Conservation (phyloP, 2,113 vertebrate genomes). For the Circaetus cinerascens region DNA sequence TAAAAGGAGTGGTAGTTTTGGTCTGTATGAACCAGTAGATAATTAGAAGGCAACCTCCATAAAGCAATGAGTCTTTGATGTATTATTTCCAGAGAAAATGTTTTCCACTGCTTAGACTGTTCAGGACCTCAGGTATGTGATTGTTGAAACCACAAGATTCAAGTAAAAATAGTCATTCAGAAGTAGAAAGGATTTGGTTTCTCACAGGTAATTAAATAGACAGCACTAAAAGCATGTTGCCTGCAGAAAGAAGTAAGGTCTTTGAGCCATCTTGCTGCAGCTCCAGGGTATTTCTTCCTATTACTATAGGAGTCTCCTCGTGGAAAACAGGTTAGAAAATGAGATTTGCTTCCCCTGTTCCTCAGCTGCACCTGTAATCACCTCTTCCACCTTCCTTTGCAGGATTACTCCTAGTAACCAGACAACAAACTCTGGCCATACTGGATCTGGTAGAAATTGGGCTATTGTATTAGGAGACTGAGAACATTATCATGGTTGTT, state of each 20-base stretch:
- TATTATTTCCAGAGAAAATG: not conserved
- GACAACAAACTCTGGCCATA: not conserved
- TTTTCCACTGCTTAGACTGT: not conserved
- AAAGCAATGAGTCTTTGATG: not conserved
- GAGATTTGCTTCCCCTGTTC: rapidly evolving
- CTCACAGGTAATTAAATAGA: not conserved
- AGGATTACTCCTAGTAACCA: not conserved
- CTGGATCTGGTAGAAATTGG: not conserved
- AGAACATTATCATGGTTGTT: rapidly evolving
- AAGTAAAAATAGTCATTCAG: not conserved
- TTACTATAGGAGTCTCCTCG: not conserved
- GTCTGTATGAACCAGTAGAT: not conserved
- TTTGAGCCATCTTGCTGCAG: not conserved
- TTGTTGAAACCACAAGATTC: not conserved
- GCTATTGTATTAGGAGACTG: not conserved
- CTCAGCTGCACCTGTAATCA: not conserved
- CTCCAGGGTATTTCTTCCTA: not conserved
- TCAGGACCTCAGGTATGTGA: not conserved
- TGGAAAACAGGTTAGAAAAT: not conserved
- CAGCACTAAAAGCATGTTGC: not conserved
- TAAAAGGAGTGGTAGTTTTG: not conserved
- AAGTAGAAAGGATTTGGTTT: not conserved
- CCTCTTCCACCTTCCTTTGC: not conserved
- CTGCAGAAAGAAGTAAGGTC: not conserved
- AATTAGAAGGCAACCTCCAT: not conserved